Base-by-base conservation (phyloP, 1,140 invertebrate genomes). In the Agraylea sexmaculata region DNA sequence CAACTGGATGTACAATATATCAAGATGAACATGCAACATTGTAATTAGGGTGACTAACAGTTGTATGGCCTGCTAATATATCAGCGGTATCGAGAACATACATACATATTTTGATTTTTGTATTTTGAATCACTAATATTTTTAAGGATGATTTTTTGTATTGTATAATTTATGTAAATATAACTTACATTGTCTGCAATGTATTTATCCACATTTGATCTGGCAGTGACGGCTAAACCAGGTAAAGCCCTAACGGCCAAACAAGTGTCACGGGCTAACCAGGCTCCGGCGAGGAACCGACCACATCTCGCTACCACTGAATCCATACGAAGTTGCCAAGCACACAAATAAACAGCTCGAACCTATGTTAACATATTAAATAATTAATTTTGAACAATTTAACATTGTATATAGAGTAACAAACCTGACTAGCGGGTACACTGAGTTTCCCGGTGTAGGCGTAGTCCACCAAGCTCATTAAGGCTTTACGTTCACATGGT, bases 391-490 rank as follows among this genome's bases (percentile, higher is more conserved):
- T 19, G 12, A 36, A 8, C 8, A 36, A 19, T 36, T 36, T 36
- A 17, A 17, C 16, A 19, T n/a, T n/a, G n/a, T n/a, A n/a, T n/a
- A n/a, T n/a, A 7, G 16, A 7, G 15, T 15, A 17, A 20, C 18
- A 28, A 2, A 64, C 64, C 40, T 63, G 53, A 45, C 55, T 44
- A 33, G 61, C 60, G 7, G 58, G 55, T 25, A 67, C 63, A 35
- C 64, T 56, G 28, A 68, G 52, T 20, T 58, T 58, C 3, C 60
- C 65, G 47, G 85, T 87, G 60, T 90, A 90, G 19, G 80, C 80
- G 62, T 83, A 89, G 56, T 88, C 77, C 18, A 89, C 70, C 5
- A 89, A 64, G 41, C 73, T 74, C 43, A 80, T 73, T 50, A 89
- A 65, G 28, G 82, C 75, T 41, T 64, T 65, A 45, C 71, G 71